phyloP scores from a whole-genome alignment of 2,888 invertebrate genomes.

The Gnatocerus cornutus region DNA sequence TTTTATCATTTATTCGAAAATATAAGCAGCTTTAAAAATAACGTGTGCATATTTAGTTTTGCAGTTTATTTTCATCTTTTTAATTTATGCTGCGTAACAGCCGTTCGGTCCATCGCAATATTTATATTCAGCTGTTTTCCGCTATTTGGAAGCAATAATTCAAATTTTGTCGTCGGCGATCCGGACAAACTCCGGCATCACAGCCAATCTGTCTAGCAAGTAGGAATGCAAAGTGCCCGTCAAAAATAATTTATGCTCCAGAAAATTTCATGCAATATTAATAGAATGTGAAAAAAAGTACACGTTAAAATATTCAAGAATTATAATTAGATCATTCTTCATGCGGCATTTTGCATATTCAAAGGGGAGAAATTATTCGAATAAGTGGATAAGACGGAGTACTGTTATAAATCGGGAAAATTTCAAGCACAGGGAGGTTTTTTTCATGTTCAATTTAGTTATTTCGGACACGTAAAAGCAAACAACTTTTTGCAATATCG shows the following conservation, averaged over 20 bases:
- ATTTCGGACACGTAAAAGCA: constrained; percentile 42
- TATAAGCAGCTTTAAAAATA: no score
- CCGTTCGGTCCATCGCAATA: not conserved
- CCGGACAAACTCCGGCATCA: constrained; percentile 11
- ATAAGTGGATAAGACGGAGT: constrained; percentile 43
- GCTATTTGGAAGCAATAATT: constrained; percentile 18
- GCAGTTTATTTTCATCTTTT: constrained; percentile 6
- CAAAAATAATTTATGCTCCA: constrained; percentile 53
- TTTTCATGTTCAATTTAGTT: constrained; percentile 29
- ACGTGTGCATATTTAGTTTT: not conserved
- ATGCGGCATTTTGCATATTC: constrained; percentile 52
- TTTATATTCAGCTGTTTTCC: constrained; percentile 21
- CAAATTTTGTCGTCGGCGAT: constrained; percentile 6
- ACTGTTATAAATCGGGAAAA: constrained; percentile 12
- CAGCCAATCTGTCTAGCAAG: constrained; percentile 35
- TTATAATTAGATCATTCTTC: constrained; percentile 54
- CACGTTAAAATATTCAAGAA: constrained; percentile 54
- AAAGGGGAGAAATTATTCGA: constrained; percentile 44
- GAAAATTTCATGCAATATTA: constrained; percentile 54
- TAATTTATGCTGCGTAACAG: not conserved
- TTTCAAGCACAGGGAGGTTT: not conserved
- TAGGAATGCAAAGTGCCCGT: constrained; percentile 37
- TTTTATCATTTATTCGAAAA: no score
- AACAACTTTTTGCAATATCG: constrained; percentile 43
- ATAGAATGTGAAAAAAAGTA: constrained; percentile 50